Evolutionary conservation across 2,797 vertebrate species (phyloP).

Genomic region (Spinus olivaceus): DNA sequence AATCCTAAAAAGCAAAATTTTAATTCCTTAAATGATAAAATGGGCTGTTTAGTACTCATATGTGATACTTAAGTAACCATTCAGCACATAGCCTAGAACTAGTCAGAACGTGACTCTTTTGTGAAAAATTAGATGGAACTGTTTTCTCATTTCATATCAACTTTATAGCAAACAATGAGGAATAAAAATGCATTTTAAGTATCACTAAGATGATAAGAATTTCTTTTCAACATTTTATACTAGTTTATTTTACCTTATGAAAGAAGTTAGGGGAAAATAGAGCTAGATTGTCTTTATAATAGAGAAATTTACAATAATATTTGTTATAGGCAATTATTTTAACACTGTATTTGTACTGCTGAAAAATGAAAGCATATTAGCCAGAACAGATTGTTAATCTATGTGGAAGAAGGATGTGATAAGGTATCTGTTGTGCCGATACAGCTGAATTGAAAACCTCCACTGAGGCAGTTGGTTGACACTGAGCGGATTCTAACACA

Average conservation of each 20-base stretch:
- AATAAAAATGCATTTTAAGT: neutral
- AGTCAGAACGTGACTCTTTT: neutral
- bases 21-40: neutral
- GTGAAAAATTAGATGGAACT: neutral
- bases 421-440: rapidly evolving
- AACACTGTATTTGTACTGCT: neutral
- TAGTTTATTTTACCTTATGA: neutral
- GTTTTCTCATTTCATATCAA: neutral
- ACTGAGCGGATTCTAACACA: neutral
- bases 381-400: neutral
- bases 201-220: neutral
- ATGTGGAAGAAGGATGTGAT: neutral
- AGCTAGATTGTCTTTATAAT: neutral
- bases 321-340: neutral
- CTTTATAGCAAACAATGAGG: neutral
- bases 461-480: neutral
- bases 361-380: neutral
- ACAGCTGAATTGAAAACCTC: neutral
- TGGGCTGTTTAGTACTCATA: neutral
- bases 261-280: neutral
- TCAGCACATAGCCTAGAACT: neutral
- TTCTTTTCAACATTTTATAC: neutral
- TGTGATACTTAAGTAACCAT: neutral
- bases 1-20: neutral
- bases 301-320: neutral